These are phyloP conservation scores for Semaprochilodus insignis DNA, from an alignment of 2,797 vertebrate species.

Conservation along the genomic window DNA sequence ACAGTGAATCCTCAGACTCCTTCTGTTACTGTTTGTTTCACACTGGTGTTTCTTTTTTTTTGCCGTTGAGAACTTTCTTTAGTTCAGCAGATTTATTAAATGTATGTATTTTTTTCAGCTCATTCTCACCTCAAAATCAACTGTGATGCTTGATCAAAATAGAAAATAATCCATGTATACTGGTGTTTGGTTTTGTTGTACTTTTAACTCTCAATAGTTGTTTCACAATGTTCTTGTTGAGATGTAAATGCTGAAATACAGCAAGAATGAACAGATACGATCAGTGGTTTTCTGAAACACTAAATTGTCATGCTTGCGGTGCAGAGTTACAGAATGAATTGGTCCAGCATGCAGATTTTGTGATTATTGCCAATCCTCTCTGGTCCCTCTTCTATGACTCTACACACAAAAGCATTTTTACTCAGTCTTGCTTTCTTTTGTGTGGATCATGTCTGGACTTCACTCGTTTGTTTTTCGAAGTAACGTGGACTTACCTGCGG, in stretches of 20 bases:
- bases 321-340: background rate
- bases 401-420: background rate
- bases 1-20: background rate
- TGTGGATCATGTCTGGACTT: background rate
- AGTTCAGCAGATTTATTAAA: background rate
- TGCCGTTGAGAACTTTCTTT: background rate
- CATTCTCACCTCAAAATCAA: background rate
- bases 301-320: background rate
- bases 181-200: background rate
- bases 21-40: slow-evolving; percentile 10
- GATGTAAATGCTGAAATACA: background rate
- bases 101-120: too few species aligned
- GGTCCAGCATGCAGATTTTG: background rate
- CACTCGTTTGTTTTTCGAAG: background rate
- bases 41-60: background rate
- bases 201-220: background rate
- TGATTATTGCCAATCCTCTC: background rate
- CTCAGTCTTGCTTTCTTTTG: background rate
- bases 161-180: background rate
- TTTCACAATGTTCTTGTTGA: background rate
- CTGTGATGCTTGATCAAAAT: background rate
- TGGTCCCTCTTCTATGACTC: background rate
- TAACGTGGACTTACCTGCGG: background rate
- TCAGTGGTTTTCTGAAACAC: background rate
- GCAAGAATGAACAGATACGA: background rate